Evolutionary conservation across 1,140 invertebrate genomes (phyloP).

Genomic region (Lysiphlebus fabarum): DNA sequence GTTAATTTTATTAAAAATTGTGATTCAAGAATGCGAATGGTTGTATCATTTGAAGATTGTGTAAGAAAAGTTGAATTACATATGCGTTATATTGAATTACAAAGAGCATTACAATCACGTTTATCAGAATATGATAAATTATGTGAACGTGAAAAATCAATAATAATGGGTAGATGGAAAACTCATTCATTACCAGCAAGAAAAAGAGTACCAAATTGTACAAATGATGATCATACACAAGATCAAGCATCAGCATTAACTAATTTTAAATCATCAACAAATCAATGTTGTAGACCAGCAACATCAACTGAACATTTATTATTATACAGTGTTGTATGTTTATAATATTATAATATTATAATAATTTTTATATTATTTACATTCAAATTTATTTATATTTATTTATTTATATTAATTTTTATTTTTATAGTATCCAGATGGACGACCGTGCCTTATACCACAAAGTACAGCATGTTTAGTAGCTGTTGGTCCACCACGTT

Average conservation of each 20-base stretch:
- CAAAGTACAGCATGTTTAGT: conserved; percentile 67
- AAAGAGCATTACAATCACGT: conserved; percentile 80
- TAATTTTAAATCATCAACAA: conserved; percentile 43
- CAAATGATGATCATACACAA: conserved; percentile 29
- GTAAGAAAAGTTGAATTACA: conserved; percentile 88
- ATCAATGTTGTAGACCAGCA: conserved; percentile 48
- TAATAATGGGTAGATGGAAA: conserved; percentile 82
- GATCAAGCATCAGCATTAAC: conserved; percentile 57
- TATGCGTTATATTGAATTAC: conserved; percentile 85
- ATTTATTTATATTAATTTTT: conserved; percentile 8
- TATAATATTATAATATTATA: no score
- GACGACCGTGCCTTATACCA: conserved; percentile 47
- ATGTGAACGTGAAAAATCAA: conserved; percentile 76
- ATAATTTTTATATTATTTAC: not conserved
- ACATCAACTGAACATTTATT: conserved; percentile 51
- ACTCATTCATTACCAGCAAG: conserved; percentile 80
- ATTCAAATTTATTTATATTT: conserved; percentile 2
- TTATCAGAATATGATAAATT: conserved; percentile 80
- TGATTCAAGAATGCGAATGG: conserved; percentile 87
- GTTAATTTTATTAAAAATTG: conserved; percentile 89
- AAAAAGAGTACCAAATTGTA: conserved; percentile 61
- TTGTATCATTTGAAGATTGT: conserved; percentile 92
- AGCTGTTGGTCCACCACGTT: conserved; percentile 63
- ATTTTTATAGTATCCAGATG: conserved; percentile 45
- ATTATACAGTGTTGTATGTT: conserved; percentile 49